Conservation (phyloP, 2,113 vertebrate genomes). For the Burhinus oedicnemus region DNA sequence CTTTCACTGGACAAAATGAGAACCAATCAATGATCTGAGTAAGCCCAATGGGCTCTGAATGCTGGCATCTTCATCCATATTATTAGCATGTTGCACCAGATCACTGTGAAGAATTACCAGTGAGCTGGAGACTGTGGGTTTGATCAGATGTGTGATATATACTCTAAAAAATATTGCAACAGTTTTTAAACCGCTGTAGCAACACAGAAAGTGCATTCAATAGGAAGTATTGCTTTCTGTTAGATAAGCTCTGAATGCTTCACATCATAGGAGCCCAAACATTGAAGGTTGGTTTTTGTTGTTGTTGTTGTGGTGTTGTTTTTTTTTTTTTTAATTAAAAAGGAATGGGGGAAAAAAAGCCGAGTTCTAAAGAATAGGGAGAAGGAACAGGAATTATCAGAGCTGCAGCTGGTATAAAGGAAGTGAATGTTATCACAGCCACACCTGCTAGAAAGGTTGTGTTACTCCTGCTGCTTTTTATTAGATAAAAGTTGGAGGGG, state of each 20-base stretch:
- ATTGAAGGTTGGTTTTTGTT: background rate
- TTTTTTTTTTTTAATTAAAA: background rate
- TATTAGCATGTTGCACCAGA: background rate
- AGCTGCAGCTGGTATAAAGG: background rate
- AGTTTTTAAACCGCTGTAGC: background rate
- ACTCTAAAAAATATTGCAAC: background rate
- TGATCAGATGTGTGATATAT: background rate
- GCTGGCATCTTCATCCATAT: accelerated
- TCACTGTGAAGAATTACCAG: background rate
- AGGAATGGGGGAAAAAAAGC: accelerated
- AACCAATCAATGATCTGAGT: background rate
- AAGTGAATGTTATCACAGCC: background rate
- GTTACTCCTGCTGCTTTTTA: background rate
- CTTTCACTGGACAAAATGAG: background rate
- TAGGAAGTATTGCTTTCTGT: background rate
- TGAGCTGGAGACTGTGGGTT: background rate
- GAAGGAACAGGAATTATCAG: background rate
- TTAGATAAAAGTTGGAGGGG: background rate
- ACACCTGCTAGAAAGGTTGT: background rate
- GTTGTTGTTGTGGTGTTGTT: background rate
- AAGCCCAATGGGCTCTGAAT: background rate
- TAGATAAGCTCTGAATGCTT: background rate
- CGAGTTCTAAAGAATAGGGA: background rate
- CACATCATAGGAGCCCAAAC: background rate
- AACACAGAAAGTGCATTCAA: background rate